Base-by-base conservation (phyloP, 1,140 invertebrate genomes). In the Magallana angulata region DNA sequence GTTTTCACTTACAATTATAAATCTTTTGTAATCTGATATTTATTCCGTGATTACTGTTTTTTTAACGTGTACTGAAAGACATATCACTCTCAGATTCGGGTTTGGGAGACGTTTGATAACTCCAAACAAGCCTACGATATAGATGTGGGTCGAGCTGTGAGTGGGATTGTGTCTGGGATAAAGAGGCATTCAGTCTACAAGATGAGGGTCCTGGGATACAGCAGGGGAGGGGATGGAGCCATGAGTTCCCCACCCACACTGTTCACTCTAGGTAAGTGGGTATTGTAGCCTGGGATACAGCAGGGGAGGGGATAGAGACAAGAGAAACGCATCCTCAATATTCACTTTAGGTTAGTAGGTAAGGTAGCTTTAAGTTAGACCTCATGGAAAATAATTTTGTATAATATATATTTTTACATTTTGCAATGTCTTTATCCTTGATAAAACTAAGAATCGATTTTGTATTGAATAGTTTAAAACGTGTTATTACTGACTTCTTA, bases 201-300 rank as follows among this genome's bases (percentile, higher is more conserved):
- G 90, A 95, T 99, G 92, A 96, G 98, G 94, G 97, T 99, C 1
- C 95, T 99, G 5, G 98, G 97, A 0, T 99, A 96, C 94, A 98
- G 98, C 24, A 97, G 97, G 91, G 98, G 98, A 57, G 98, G 98
- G 0, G 98, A 99, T 94, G 98, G 98, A 0, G 96, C 98, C 76
- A 98, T 99, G 97, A 98, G 98, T 76, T 57, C 81, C 57, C 81
- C 81, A n/a, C 14, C 57, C 56, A 82, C 81, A 14, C 7, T 57
- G 36, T 82, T 82, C 18, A 82, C 81, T 18, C 81, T 82, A 8
- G 81, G 81, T 82, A n/a, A 57, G 16, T 36, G 14, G 11, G 30
- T 18, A 30, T 80, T 36, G n/a, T 80, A 36, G 48, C 12, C 30
- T 24, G 14, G 12, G 24, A 6, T 36, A 80, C 11, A 14, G 11